Evolutionary conservation across 2,888 invertebrate genomes (phyloP).

Genomic region (Onchidella celtica): DNA sequence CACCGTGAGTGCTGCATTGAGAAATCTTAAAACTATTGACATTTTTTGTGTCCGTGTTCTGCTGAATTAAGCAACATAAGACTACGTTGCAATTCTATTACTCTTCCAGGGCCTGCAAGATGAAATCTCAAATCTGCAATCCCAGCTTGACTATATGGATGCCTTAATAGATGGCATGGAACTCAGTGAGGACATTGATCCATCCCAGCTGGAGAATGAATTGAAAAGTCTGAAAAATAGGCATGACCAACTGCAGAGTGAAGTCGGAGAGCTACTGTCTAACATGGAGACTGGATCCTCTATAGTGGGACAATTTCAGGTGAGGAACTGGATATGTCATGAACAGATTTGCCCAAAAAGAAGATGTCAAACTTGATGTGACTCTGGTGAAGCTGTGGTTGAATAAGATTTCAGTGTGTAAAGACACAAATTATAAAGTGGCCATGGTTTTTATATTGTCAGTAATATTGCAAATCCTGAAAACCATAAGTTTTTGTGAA

Average conservation of each 20-base stretch:
- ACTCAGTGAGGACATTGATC: conserved; percentile 87
- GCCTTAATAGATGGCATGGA: conserved; percentile 89
- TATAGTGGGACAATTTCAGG: conserved; percentile 85
- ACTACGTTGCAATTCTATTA: too few relatives aligned
- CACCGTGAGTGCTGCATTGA: too few relatives aligned
- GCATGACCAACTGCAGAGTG: conserved; percentile 86
- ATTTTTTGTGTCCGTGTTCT: too few relatives aligned
- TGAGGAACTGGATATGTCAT: too few relatives aligned
- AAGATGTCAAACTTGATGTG: neutral
- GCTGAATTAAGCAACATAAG: too few relatives aligned
- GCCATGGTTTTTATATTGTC: too few relatives aligned
- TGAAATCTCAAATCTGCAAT: conserved; percentile 89
- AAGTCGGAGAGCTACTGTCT: conserved; percentile 64
- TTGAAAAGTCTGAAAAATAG: conserved; percentile 87
- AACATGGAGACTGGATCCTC: conserved; percentile 82
- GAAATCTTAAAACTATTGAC: too few relatives aligned
- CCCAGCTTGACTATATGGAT: conserved; percentile 86
- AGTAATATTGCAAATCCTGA: too few relatives aligned
- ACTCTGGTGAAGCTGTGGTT: neutral
- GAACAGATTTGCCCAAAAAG: too few relatives aligned
- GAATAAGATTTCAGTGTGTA: too few relatives aligned
- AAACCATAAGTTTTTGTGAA: too few relatives aligned
- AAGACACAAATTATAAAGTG: too few relatives aligned
- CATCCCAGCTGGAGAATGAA: conserved; percentile 88
- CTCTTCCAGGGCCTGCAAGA: conserved; percentile 81